Percentiles rank a stretch among this genome's conserved stretches.
Conservation (phyloP, 2,797 vertebrate species). For the Acipenser oxyrinchus region DNA sequence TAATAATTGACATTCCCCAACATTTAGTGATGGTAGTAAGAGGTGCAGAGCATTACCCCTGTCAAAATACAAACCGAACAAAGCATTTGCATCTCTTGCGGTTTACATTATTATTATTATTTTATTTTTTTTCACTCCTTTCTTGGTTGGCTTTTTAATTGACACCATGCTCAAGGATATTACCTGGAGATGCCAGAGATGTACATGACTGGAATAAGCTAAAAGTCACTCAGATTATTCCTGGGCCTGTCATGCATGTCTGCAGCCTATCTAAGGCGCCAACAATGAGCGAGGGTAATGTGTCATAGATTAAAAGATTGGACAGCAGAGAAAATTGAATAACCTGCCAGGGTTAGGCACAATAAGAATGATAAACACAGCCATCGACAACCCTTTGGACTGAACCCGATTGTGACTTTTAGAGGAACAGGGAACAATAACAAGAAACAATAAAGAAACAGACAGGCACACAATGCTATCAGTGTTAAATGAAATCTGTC, state of each 20-base stretch:
- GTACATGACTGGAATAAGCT: constrained; percentile 22
- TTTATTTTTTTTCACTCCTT: not conserved
- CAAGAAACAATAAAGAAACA: constrained; percentile 9
- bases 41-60: too few species aligned
- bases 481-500: not conserved
- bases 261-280: constrained; percentile 16
- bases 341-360: constrained; percentile 16
- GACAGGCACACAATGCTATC: constrained; percentile 14
- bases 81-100: too few species aligned
- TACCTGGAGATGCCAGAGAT: constrained; percentile 19
- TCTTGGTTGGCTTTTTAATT: not conserved
- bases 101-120: too few species aligned
- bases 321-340: constrained; percentile 21
- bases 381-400: constrained; percentile 10
- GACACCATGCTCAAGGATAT: constrained; percentile 22
- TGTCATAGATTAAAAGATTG: constrained; percentile 25
- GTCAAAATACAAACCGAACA: too few species aligned
- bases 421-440: constrained; percentile 16
- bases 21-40: too few species aligned
- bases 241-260: constrained; percentile 26
- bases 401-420: constrained; percentile 5
- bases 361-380: constrained; percentile 18
- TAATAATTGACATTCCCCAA: too few species aligned
- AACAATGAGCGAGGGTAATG: constrained; percentile 21
- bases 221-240: constrained; percentile 21